Percentiles rank a stretch among this genome's conserved stretches.
Evolutionary conservation across 1,140 invertebrate genomes (phyloP).

Genomic region (Coenobita brevimanus): DNA sequence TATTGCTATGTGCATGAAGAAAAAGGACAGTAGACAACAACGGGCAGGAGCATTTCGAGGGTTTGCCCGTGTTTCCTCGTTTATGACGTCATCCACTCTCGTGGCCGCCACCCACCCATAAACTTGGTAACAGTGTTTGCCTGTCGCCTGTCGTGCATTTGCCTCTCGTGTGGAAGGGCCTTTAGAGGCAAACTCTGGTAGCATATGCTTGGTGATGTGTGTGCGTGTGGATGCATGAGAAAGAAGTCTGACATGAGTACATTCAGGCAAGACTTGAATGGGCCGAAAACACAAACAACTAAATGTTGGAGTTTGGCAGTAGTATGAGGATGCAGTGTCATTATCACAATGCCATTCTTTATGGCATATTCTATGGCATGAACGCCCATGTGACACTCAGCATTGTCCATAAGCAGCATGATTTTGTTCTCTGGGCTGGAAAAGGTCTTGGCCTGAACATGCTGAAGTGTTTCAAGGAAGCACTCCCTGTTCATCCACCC

Average conservation of each 20-base stretch:
- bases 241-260: neutral
- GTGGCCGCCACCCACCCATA: no score
- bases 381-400: neutral
- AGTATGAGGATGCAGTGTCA: neutral
- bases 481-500: neutral
- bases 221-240: no score
- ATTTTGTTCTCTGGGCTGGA: neutral
- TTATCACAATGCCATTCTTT: constrained; percentile 1
- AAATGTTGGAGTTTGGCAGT: neutral
- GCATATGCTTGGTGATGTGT: no score
- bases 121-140: no score
- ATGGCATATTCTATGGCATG: neutral
- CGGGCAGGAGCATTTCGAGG: no score
- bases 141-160: no score
- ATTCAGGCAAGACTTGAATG: neutral
- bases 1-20: no score
- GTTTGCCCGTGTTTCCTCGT: no score
- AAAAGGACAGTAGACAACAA: no score
- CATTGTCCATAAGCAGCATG: neutral
- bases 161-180: no score
- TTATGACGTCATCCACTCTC: no score
- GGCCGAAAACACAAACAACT: neutral
- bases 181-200: no score
- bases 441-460: neutral
- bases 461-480: neutral